Evolutionary conservation across 2,888 invertebrate species (phyloP).

Genomic region (Clistopyga incitator): DNA sequence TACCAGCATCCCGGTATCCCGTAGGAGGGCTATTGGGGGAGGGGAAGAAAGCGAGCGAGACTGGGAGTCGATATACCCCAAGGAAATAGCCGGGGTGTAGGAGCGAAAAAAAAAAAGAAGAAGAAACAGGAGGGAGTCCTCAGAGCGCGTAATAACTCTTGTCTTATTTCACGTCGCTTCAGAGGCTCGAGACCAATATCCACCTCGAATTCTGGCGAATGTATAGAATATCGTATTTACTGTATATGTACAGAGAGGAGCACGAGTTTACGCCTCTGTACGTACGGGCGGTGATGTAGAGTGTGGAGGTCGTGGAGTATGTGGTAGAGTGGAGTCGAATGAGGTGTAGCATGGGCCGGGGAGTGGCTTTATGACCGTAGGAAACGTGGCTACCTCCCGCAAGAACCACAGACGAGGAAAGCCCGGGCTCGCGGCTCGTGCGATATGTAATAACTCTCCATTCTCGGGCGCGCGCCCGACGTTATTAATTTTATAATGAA

Average conservation of each 20-base stretch:
- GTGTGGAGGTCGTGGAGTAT: background rate
- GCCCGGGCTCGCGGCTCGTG: conserved; percentile 40
- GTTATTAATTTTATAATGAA: conserved; percentile 74
- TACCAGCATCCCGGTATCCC: too few relatives aligned
- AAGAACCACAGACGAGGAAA: conserved; percentile 66
- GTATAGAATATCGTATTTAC: background rate
- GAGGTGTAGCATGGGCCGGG: conserved; percentile 30
- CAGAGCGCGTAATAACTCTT: conserved; percentile 70
- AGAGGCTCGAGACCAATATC: conserved; percentile 42
- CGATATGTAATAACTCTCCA: conserved; percentile 69
- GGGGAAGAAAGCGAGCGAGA: conserved; percentile 35
- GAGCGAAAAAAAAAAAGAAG: conserved; percentile 7
- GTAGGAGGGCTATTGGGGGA: too few relatives aligned
- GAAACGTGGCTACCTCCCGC: conserved; percentile 48
- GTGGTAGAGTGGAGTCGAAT: conserved; percentile 31
- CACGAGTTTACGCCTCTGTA: conserved; percentile 22
- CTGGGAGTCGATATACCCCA: conserved; percentile 39
- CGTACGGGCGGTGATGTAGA: background rate
- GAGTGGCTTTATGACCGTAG: conserved; percentile 52
- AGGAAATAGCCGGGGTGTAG: conserved; percentile 37
- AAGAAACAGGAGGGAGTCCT: conserved; percentile 35
- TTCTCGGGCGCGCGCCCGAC: conserved; percentile 64
- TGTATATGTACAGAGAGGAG: too few relatives aligned
- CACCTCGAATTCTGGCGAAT: conserved; percentile 32
- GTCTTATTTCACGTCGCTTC: conserved; percentile 60